Evolutionary conservation across 2,888 invertebrate genomes (phyloP).

Genomic region (Agrotis puta): DNA sequence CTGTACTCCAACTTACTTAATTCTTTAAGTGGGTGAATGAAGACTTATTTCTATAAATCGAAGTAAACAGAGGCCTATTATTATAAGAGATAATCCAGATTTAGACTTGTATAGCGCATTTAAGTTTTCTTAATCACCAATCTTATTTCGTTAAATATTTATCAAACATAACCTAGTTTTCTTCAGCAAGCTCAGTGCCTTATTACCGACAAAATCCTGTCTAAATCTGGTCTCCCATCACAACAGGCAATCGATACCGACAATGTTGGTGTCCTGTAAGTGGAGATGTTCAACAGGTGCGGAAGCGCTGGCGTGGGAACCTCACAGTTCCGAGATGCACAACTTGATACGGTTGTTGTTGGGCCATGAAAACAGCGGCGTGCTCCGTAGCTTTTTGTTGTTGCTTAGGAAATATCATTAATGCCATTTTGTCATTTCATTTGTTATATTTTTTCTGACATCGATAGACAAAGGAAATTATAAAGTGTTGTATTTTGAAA

Average conservation of each 20-base stretch:
- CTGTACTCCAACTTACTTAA: too few relatives aligned
- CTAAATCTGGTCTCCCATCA: neutral
- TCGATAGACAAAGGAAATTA: too few relatives aligned
- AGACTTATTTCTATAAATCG: too few relatives aligned
- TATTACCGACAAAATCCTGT: neutral
- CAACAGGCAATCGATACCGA: conserved; percentile 26
- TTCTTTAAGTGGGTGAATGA: too few relatives aligned
- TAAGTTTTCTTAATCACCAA: neutral
- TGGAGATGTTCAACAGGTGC: conserved; percentile 71
- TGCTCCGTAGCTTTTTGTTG: neutral
- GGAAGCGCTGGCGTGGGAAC: conserved; percentile 74
- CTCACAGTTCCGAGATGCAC: conserved; percentile 63
- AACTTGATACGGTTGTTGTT: conserved; percentile 60
- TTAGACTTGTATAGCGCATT: too few relatives aligned
- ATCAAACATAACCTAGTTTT: neutral
- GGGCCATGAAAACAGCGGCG: conserved; percentile 6
- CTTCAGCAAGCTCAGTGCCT: neutral
- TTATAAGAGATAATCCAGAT: too few relatives aligned
- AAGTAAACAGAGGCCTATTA: too few relatives aligned
- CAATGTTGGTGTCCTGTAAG: conserved; percentile 67
- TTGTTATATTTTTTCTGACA: neutral
- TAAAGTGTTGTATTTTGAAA: too few relatives aligned
- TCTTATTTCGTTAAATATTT: neutral
- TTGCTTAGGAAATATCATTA: neutral
- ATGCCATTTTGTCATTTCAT: neutral